A percentile compares a stretch with the other conserved stretches of the same genome.
Conservation (phyloP, 23 tunicate species). For the Ascidia mentula region DNA sequence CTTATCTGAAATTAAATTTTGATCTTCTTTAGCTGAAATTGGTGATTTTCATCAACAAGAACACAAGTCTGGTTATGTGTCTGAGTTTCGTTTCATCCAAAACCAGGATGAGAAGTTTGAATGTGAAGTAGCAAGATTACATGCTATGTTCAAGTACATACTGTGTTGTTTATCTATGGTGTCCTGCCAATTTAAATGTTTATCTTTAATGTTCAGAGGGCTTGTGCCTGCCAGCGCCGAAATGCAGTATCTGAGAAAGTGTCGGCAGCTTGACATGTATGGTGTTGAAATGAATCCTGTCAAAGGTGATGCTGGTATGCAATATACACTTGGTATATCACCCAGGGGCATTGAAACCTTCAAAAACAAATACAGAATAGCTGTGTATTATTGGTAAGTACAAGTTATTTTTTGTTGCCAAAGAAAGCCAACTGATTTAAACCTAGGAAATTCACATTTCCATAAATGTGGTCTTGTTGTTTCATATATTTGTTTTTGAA, state of each 20-base stretch:
- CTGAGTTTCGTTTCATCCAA: constrained; percentile 75
- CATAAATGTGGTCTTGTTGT: background rate
- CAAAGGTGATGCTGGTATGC: constrained; percentile 56
- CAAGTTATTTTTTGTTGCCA: background rate
- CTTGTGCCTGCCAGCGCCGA: constrained; percentile 71
- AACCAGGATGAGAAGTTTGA: constrained; percentile 80
- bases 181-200: no score
- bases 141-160: constrained; percentile 45
- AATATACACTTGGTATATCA: constrained; percentile 70
- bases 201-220: constrained; percentile 42
- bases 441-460: no score
- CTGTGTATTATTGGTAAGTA: constrained; percentile 72
- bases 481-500: no score
- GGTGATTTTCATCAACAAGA: constrained; percentile 66
- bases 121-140: constrained; percentile 70
- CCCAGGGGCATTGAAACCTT: constrained; percentile 82
- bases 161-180: background rate
- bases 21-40: constrained; percentile 47
- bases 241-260: constrained; percentile 72
- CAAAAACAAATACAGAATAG: constrained; percentile 65
- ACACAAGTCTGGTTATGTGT: constrained; percentile 69
- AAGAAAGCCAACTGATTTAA: background rate
- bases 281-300: constrained; percentile 76
- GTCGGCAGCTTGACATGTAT: constrained; percentile 81
- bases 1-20: background rate